These are phyloP conservation scores for Chaenodraco wilsoni DNA, from an alignment of 2,797 vertebrate species.

Conservation along the genomic window DNA sequence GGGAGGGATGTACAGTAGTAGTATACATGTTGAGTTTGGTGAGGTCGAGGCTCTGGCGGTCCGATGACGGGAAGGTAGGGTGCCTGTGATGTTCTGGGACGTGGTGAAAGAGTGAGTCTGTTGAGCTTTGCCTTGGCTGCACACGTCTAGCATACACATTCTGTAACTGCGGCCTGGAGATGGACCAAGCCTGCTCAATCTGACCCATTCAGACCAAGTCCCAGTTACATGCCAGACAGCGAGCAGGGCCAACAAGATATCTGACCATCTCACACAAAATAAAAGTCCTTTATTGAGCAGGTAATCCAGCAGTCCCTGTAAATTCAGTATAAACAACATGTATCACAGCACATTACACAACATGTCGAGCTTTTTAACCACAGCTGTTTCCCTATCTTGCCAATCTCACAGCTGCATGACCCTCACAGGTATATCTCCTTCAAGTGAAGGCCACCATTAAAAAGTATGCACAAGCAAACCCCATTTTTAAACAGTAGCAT, in stretches of 20 bases:
- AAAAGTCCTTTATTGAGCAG: conserved; percentile 13
- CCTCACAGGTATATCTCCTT: conserved; percentile 6
- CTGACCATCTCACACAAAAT: conserved; percentile 31
- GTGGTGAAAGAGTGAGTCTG: conserved; percentile 80
- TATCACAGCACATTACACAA: conserved; percentile 35
- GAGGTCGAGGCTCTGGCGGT: conserved; percentile 55
- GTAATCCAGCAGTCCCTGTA: conserved; percentile 28
- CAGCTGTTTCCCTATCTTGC: conserved; percentile 28
- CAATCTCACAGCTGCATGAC: conserved; percentile 12
- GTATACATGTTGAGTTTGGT: conserved; percentile 57
- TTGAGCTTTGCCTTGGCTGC: conserved; percentile 66
- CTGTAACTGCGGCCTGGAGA: conserved; percentile 71
- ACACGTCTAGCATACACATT: conserved; percentile 61
- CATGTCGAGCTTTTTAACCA: conserved; percentile 22
- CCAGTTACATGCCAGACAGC: conserved; percentile 50
- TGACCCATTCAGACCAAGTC: conserved; percentile 72
- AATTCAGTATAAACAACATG: conserved; percentile 17
- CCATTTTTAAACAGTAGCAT: neutral
- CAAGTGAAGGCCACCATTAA: conserved; percentile 4
- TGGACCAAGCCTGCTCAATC: conserved; percentile 74
- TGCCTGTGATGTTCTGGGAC: conserved; percentile 79
- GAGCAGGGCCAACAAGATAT: conserved; percentile 57
- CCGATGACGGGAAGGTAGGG: conserved; percentile 62
- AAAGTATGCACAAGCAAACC: neutral
- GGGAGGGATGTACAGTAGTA: conserved; percentile 36